phyloP scores from a whole-genome alignment of 2,113 vertebrate genomes.

The Carassius carassius region DNA sequence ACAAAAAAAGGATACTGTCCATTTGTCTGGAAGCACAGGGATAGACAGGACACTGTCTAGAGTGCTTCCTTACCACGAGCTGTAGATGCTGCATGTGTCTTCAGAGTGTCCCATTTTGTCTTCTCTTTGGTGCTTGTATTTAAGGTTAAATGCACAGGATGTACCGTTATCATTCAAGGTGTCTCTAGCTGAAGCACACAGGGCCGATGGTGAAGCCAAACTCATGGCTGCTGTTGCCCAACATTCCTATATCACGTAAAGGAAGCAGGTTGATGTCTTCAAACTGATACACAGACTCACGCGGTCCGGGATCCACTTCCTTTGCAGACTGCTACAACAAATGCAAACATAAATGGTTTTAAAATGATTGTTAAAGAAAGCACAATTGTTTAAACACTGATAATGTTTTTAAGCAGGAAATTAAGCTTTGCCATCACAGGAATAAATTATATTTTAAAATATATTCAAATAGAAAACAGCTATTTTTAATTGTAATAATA shows the following conservation, averaged over 20 bases:
- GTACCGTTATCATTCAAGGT: not conserved
- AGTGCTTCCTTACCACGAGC: slow-evolving; percentile 51
- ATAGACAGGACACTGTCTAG: slow-evolving; percentile 32
- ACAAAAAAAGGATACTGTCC: slow-evolving; percentile 56
- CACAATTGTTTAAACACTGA: too few species aligned
- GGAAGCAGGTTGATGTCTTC: slow-evolving; percentile 83
- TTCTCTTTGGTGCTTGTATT: slow-evolving; percentile 3
- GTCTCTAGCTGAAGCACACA: slow-evolving; percentile 84
- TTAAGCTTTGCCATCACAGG: too few species aligned
- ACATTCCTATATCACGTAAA: slow-evolving; percentile 81
- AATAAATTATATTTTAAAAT: too few species aligned
- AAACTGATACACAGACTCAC: slow-evolving; percentile 82
- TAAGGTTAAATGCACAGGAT: not conserved
- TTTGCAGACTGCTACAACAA: slow-evolving; percentile 65
- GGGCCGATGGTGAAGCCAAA: slow-evolving; percentile 85
- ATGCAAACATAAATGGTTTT: slow-evolving; percentile 13
- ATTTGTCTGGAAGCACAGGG: slow-evolving; percentile 40
- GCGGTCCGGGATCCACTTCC: slow-evolving; percentile 66
- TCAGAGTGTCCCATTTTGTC: slow-evolving; percentile 38
- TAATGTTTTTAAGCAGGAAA: too few species aligned
- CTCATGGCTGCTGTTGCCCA: slow-evolving; percentile 72
- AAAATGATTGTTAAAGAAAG: not conserved
- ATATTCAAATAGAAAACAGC: too few species aligned
- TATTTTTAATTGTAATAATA: too few species aligned
- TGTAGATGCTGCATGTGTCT: slow-evolving; percentile 41